These are phyloP conservation scores for Helicoverpa armigera DNA, from an alignment of 1,140 invertebrate species.

Conservation along the genomic window DNA sequence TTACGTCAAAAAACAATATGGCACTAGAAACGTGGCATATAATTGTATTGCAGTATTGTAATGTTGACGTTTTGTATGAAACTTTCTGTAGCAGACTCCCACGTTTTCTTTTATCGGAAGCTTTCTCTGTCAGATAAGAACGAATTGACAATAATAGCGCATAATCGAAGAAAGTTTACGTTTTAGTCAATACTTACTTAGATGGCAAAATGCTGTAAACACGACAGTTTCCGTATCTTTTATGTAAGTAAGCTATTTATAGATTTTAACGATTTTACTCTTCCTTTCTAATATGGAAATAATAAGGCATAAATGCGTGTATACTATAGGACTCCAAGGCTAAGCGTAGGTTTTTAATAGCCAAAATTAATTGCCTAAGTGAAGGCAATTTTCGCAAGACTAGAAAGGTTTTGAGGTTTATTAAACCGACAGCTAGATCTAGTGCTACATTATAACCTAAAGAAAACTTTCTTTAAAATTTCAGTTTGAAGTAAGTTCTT, in stretches of 20 bases:
- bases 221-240: slow-evolving; percentile 6
- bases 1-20: slow-evolving; percentile 62
- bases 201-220: slow-evolving; percentile 6
- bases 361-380: too few species aligned
- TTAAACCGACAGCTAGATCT: not conserved
- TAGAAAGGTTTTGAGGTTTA: not conserved
- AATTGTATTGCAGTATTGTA: slow-evolving; percentile 69
- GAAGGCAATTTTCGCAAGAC: too few species aligned
- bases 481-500: not conserved
- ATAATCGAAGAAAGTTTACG: slow-evolving; percentile 64
- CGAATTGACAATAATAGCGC: slow-evolving; percentile 67
- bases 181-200: slow-evolving; percentile 23
- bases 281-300: not conserved
- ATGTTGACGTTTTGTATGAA: slow-evolving; percentile 65
- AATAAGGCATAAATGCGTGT: not conserved
- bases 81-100: slow-evolving; percentile 78
- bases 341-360: too few species aligned
- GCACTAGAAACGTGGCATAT: slow-evolving; percentile 71
- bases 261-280: not conserved
- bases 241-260: not conserved
- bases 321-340: not conserved
- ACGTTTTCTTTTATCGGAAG: slow-evolving; percentile 81
- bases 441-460: not conserved
- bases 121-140: slow-evolving; percentile 78
- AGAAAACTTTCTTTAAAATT: slow-evolving; percentile 5